phyloP scores from a whole-genome alignment of 2,888 invertebrate genomes.

The Leucozona laternaria region DNA sequence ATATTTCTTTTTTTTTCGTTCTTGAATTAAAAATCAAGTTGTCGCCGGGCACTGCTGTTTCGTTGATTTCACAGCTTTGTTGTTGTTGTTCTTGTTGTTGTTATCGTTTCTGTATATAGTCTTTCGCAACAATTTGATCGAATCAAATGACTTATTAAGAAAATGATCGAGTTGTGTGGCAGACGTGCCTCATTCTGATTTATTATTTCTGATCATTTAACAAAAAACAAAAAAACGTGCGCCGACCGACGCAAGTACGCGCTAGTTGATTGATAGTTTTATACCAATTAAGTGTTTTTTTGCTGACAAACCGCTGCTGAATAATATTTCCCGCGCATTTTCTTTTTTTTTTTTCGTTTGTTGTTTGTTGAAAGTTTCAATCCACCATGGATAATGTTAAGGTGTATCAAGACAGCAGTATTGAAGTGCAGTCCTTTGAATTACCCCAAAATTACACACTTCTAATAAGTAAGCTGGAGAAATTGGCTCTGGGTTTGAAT shows the following conservation, averaged over 20 bases:
- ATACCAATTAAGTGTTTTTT: slow-evolving; percentile 9
- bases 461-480: slow-evolving; percentile 82
- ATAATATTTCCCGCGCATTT: slow-evolving; percentile 29
- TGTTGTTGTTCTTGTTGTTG: slow-evolving; percentile 52
- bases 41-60: slow-evolving; percentile 53
- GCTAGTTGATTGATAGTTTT: slow-evolving; percentile 17
- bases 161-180: slow-evolving; percentile 73
- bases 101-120: slow-evolving; percentile 52
- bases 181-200: slow-evolving; percentile 70
- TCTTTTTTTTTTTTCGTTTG: not conserved
- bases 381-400: slow-evolving; percentile 60
- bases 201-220: slow-evolving; percentile 35
- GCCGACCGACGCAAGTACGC: slow-evolving; percentile 29
- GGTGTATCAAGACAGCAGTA: slow-evolving; percentile 69
- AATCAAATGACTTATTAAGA: slow-evolving; percentile 72
- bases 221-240: slow-evolving; percentile 44
- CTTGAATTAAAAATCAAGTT: slow-evolving; percentile 71
- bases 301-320: slow-evolving; percentile 19
- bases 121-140: slow-evolving; percentile 66
- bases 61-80: slow-evolving; percentile 3
- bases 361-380: not conserved
- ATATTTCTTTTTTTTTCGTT: slow-evolving; percentile 32
- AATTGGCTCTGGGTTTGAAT: slow-evolving; percentile 81
- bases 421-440: slow-evolving; percentile 79
- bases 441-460: slow-evolving; percentile 82